Percentiles rank a stretch among this genome's conserved stretches.
Evolutionary conservation across 2,113 vertebrate species (phyloP).

Genomic region (Lepus europaeus): DNA sequence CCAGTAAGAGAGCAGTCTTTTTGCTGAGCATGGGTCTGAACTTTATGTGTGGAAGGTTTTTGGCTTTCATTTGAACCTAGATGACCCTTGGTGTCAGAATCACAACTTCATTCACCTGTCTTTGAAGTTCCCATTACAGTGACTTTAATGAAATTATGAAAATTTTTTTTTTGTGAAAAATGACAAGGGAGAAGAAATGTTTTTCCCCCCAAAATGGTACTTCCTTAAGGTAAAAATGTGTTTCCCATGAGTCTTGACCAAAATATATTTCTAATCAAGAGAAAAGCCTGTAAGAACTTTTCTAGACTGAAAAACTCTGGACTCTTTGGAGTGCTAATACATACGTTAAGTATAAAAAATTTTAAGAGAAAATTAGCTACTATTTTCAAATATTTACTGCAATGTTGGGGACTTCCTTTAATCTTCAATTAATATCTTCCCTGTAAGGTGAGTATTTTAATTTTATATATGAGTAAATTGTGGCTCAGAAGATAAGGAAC

Average conservation of each 20-base stretch:
- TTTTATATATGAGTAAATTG: background rate
- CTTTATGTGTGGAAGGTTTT: background rate
- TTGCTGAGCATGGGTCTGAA: background rate
- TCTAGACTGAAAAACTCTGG: background rate
- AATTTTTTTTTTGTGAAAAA: background rate
- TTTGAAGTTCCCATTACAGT: background rate
- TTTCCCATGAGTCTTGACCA: background rate
- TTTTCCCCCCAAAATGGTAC: background rate
- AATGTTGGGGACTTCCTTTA: background rate
- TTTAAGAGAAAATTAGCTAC: background rate
- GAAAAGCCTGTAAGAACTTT: constrained; percentile 7
- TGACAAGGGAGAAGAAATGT: background rate
- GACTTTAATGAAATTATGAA: constrained; percentile 1
- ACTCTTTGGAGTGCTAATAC: background rate
- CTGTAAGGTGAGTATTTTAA: background rate
- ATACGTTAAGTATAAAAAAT: background rate
- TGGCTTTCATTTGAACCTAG: background rate
- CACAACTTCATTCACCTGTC: background rate
- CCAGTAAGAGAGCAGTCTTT: background rate
- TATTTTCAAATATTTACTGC: background rate
- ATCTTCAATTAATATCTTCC: background rate
- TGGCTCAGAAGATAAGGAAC: background rate
- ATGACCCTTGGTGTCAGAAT: background rate
- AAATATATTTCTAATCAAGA: background rate
- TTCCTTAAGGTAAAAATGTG: background rate